phyloP scores from a whole-genome alignment of 2,888 invertebrate species.

The Corbicula japonica region DNA sequence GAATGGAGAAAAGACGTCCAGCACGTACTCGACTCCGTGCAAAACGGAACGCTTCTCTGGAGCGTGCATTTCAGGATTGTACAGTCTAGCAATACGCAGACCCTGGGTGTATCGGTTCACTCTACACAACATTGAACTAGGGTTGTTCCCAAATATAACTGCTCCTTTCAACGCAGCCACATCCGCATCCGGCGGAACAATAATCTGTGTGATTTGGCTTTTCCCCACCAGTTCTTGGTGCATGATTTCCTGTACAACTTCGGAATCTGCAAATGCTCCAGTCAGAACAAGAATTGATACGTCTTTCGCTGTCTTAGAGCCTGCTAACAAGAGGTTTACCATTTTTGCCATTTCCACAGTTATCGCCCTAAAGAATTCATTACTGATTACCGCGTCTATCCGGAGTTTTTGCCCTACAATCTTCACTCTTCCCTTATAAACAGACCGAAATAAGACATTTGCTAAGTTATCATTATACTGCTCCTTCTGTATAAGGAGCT shows the following conservation, averaged over 20 bases:
- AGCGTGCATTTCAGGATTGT: slow-evolving; percentile 62
- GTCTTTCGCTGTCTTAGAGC: slow-evolving; percentile 46
- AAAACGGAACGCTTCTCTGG: slow-evolving; percentile 32
- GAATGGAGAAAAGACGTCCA: slow-evolving; percentile 68
- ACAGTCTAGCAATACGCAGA: slow-evolving; percentile 58
- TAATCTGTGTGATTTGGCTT: slow-evolving; percentile 54
- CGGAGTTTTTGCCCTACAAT: slow-evolving; percentile 38
- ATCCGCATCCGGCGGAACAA: slow-evolving; percentile 60
- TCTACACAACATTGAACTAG: slow-evolving; percentile 34
- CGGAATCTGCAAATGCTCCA: slow-evolving; percentile 54
- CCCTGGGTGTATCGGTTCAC: slow-evolving; percentile 54
- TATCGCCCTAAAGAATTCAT: slow-evolving; percentile 63
- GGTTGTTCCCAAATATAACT: slow-evolving; percentile 58
- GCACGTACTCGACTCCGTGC: slow-evolving; percentile 52
- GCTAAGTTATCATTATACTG: slow-evolving; percentile 61
- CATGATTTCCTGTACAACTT: slow-evolving; percentile 61
- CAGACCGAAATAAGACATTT: slow-evolving; percentile 59
- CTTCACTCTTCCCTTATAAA: slow-evolving; percentile 57
- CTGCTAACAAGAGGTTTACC: slow-evolving; percentile 42
- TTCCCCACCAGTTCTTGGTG: slow-evolving; percentile 58
- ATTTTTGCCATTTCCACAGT: slow-evolving; percentile 62
- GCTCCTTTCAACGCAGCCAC: slow-evolving; percentile 63
- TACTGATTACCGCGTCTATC: slow-evolving; percentile 62
- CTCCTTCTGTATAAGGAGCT: slow-evolving; percentile 57
- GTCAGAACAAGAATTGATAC: slow-evolving; percentile 46